A percentile compares a stretch with the other conserved stretches of the same genome.
Evolutionary conservation across 1,140 invertebrate species (phyloP).

Genomic region (Sycophaga agraensis): DNA sequence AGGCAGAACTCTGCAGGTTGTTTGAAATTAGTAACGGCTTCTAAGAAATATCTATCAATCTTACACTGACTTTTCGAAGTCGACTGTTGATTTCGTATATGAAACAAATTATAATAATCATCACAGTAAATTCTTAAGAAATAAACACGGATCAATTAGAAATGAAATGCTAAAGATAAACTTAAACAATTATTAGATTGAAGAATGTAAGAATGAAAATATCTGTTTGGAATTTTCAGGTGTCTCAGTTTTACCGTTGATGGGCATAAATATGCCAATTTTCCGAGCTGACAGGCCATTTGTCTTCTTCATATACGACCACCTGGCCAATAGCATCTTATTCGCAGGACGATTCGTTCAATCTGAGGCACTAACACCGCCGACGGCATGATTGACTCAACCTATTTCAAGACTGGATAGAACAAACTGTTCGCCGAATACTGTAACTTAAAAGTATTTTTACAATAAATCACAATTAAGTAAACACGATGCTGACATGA

Average conservation of each 20-base stretch:
- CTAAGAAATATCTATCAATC: no score
- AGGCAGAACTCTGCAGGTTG: no score
- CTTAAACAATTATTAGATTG: no score
- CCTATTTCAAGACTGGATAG: not conserved
- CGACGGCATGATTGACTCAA: not conserved
- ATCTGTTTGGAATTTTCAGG: slow-evolving; percentile 47
- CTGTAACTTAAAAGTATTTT: slow-evolving; percentile 12
- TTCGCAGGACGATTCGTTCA: slow-evolving; percentile 68
- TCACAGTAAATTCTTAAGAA: no score
- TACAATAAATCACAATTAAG: not conserved
- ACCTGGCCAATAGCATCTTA: slow-evolving; percentile 60
- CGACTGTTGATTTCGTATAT: no score
- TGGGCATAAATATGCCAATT: slow-evolving; percentile 53
- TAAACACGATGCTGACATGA: no score
- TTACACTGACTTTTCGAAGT: no score
- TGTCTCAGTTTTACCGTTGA: slow-evolving; percentile 61
- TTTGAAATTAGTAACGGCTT: no score
- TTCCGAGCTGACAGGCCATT: slow-evolving; percentile 71
- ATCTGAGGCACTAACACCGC: slow-evolving; percentile 39
- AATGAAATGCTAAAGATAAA: no score
- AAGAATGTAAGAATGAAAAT: no score
- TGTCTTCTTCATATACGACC: slow-evolving; percentile 70
- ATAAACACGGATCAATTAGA: no score
- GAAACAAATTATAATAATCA: no score
- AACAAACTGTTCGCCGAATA: not conserved